Evolutionary conservation across 1,140 invertebrate genomes (phyloP).

Genomic region (Drosophila serrata): DNA sequence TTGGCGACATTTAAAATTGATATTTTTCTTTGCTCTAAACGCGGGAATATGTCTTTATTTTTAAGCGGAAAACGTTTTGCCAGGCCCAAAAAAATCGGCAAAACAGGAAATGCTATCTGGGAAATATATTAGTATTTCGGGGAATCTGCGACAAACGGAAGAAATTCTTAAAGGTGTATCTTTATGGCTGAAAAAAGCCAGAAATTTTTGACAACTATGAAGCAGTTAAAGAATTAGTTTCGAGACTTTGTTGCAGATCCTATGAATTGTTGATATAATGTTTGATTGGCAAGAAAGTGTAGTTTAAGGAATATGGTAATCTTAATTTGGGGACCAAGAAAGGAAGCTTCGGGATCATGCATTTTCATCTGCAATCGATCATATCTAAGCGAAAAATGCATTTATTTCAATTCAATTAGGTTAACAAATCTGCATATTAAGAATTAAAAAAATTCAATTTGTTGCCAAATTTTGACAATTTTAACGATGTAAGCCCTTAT

Average conservation of each 20-base stretch:
- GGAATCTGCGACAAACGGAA: conserved; percentile 7
- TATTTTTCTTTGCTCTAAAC: conserved; percentile 20
- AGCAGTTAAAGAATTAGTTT: background rate
- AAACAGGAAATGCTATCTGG: conserved; percentile 36
- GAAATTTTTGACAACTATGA: background rate
- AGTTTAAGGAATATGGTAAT: background rate
- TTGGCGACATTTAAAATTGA: conserved; percentile 52
- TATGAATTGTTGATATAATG: background rate
- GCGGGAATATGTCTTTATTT: conserved; percentile 60
- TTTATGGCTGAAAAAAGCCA: background rate
- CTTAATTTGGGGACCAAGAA: background rate
- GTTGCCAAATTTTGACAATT: too few species aligned
- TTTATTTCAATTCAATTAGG: too few species aligned
- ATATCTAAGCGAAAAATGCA: too few species aligned
- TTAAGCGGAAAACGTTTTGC: conserved; percentile 52
- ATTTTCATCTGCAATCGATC: too few species aligned
- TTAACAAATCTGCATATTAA: too few species aligned
- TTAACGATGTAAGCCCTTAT: too few species aligned
- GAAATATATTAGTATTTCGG: conserved; percentile 31
- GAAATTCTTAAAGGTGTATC: conserved; percentile 22
- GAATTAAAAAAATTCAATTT: too few species aligned
- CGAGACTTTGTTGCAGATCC: background rate
- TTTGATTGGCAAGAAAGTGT: background rate
- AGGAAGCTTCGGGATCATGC: too few species aligned
- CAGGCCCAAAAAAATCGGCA: conserved; percentile 32